Evolutionary conservation across 1,140 invertebrate genomes (phyloP).

Genomic region (Laupala kohalensis): DNA sequence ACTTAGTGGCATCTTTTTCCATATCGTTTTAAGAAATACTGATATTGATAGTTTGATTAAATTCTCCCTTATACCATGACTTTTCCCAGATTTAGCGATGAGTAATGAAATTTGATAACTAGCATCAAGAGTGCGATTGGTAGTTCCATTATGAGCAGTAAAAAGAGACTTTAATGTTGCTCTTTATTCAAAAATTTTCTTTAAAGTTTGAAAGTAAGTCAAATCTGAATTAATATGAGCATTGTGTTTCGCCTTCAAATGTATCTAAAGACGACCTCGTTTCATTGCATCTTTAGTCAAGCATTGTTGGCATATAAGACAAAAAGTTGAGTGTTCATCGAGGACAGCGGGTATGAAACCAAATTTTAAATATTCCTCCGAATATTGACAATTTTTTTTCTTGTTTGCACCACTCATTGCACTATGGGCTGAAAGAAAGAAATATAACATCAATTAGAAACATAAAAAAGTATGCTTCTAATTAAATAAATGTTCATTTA

Average conservation of each 20-base stretch:
- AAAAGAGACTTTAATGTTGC: background rate
- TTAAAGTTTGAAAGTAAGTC: slow-evolving; percentile 15
- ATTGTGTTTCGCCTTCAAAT: background rate
- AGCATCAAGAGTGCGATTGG: slow-evolving; percentile 1
- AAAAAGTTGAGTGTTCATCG: slow-evolving; percentile 16
- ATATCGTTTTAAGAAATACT: slow-evolving; percentile 20
- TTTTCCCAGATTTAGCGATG: slow-evolving; percentile 13
- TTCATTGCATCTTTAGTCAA: slow-evolving; percentile 18
- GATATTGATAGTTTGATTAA: slow-evolving; percentile 16
- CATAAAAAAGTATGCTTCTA: no score
- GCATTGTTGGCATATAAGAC: slow-evolving; percentile 19
- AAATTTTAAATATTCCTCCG: no score
- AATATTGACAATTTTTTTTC: no score
- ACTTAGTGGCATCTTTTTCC: slow-evolving; percentile 20
- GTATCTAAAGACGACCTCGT: slow-evolving; percentile 9
- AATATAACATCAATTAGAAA: no score
- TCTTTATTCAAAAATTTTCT: slow-evolving; percentile 13
- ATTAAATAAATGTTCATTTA: no score
- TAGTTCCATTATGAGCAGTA: background rate
- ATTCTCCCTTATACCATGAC: slow-evolving; percentile 14
- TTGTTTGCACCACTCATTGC: no score
- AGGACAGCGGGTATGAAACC: background rate
- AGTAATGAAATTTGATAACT: slow-evolving; percentile 2
- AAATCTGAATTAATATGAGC: slow-evolving; percentile 14
- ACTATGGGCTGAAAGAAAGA: no score